Conservation (phyloP, 2,888 invertebrate species). For the Steromphala cineraria region DNA sequence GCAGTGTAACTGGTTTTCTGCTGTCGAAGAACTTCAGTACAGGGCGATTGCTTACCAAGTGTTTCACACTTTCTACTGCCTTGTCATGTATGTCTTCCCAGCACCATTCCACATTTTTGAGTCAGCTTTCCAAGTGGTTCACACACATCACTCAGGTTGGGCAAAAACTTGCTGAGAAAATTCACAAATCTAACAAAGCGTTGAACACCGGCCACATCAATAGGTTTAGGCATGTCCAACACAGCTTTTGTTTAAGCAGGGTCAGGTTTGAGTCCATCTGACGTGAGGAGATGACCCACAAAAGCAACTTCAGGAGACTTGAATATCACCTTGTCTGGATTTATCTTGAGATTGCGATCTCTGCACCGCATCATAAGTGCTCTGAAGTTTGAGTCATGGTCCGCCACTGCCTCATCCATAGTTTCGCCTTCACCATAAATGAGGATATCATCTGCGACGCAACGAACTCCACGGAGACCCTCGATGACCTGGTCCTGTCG, state of each 20-base stretch:
- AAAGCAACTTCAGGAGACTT: conserved; percentile 23
- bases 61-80: conserved; percentile 29
- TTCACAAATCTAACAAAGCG: conserved; percentile 42
- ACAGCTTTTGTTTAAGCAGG: conserved; percentile 36
- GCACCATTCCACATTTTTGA: background rate
- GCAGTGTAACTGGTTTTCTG: conserved; percentile 23
- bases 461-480: conserved; percentile 37
- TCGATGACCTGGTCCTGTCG: conserved; percentile 40
- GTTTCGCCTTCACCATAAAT: conserved; percentile 36
- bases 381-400: conserved; percentile 34
- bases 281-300: conserved; percentile 36
- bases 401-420: conserved; percentile 29
- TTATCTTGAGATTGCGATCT: conserved; percentile 34
- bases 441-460: conserved; percentile 49
- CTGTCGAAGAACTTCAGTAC: conserved; percentile 33
- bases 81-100: conserved; percentile 34
- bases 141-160: conserved; percentile 29
- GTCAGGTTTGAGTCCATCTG: conserved; percentile 34
- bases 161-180: conserved; percentile 36
- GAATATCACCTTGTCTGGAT: conserved; percentile 31
- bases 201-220: conserved; percentile 26
- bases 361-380: conserved; percentile 29
- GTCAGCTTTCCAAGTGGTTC: background rate
- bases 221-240: conserved; percentile 34
- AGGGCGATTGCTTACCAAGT: conserved; percentile 22